Evolutionary conservation across 2,797 vertebrate species (phyloP).

Genomic region (Spinibarbus caldwelli): DNA sequence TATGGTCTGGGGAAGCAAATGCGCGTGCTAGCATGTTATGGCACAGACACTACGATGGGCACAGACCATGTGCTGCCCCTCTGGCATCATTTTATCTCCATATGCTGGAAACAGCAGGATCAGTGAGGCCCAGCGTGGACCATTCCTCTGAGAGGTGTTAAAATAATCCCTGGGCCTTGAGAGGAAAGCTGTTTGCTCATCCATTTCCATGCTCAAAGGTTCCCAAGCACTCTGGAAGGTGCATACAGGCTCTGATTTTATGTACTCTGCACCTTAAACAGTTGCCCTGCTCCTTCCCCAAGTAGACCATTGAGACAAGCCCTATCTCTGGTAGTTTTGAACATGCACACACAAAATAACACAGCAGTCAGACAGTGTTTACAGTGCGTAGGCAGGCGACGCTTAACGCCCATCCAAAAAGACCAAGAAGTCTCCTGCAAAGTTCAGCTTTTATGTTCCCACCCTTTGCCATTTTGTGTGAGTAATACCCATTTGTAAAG

Average conservation of each 20-base stretch:
- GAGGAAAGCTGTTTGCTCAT: constrained; percentile 33
- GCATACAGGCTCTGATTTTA: constrained; percentile 2
- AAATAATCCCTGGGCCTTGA: constrained; percentile 42
- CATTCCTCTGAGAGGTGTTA: constrained; percentile 65
- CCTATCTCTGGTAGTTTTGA: constrained; percentile 48
- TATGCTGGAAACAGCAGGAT: constrained; percentile 70
- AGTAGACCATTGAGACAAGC: neutral
- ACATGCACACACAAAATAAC: constrained; percentile 51
- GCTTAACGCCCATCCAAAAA: constrained; percentile 63
- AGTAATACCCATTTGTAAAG: constrained; percentile 70
- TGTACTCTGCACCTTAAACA: constrained; percentile 9
- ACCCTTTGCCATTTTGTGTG: constrained; percentile 66
- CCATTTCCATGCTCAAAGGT: constrained; percentile 21
- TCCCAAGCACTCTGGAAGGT: neutral
- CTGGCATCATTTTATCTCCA: constrained; percentile 73
- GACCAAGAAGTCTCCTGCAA: constrained; percentile 63
- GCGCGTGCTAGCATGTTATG: constrained; percentile 65
- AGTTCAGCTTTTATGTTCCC: constrained; percentile 72
- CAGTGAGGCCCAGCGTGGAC: too few species aligned
- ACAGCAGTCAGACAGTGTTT: constrained; percentile 66
- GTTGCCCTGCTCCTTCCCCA: constrained; percentile 6
- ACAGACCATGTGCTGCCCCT: constrained; percentile 69
- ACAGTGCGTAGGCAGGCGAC: constrained; percentile 60
- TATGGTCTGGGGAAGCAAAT: constrained; percentile 63
- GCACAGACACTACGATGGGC: constrained; percentile 69